These are phyloP conservation scores for Sphaerolaimus hirsutus DNA, from an alignment of 2,888 invertebrate species.

Conservation along the genomic window DNA sequence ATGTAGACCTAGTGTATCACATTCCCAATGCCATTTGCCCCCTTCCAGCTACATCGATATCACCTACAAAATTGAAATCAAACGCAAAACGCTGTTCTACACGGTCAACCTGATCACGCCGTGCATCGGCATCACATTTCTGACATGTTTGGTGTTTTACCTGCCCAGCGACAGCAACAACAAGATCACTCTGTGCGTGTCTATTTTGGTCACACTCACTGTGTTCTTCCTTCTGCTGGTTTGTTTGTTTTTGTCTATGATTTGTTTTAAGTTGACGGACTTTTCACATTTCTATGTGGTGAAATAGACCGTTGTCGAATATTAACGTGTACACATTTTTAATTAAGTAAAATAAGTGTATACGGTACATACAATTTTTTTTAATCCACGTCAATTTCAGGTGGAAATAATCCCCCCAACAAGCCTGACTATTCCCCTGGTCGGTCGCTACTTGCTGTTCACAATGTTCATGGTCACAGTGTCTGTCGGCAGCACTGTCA, in stretches of 20 bases:
- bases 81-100: conserved; percentile 44
- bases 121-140: conserved; percentile 18
- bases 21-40: no score
- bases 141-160: conserved; percentile 20
- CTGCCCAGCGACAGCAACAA: conserved; percentile 57
- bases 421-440: conserved; percentile 45
- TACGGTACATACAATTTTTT: background rate
- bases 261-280: background rate
- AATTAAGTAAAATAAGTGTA: background rate
- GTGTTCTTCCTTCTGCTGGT: conserved; percentile 89
- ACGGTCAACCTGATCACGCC: conserved; percentile 20
- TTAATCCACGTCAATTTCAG: conserved; percentile 7
- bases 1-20: no score
- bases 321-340: background rate
- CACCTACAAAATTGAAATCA: conserved; percentile 30
- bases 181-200: conserved; percentile 93
- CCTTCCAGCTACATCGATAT: conserved; percentile 22
- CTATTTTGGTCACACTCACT: conserved; percentile 87
- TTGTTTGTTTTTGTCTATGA: no score
- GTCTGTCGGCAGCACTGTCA: conserved; percentile 27
- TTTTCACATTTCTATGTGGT: background rate
- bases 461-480: conserved; percentile 84
- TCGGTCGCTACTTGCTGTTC: conserved; percentile 56
- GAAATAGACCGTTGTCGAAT: background rate
- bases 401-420: conserved; percentile 80